Percentiles rank a stretch among this genome's conserved stretches.
These are phyloP conservation scores for Eulimnadia texana DNA, from an alignment of 1,140 invertebrate genomes.

Conservation along the genomic window DNA sequence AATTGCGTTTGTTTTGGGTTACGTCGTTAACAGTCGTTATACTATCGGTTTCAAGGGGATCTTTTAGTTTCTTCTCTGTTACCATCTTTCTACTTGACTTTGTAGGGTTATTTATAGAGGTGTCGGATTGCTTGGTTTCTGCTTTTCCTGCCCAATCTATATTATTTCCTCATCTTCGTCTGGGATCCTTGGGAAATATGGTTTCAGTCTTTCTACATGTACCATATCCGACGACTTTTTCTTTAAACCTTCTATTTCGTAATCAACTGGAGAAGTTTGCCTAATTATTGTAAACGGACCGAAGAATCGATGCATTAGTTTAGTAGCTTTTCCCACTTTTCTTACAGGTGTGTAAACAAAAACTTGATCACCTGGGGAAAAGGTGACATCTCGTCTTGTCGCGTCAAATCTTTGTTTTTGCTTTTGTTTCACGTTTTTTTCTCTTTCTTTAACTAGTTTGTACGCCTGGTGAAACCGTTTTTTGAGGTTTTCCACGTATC, in stretches of 20 bases:
- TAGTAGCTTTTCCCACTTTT: slow-evolving; percentile 10
- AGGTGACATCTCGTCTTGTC: background rate
- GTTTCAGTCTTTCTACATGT: background rate
- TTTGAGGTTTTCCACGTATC: background rate
- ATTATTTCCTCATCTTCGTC: background rate
- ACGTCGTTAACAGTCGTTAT: too few species aligned
- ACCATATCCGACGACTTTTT: background rate
- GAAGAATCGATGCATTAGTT: slow-evolving; percentile 13
- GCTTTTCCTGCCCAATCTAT: background rate
- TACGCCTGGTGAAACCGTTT: background rate
- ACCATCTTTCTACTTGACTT: too few species aligned
- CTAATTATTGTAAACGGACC: slow-evolving; percentile 13
- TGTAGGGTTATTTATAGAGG: too few species aligned
- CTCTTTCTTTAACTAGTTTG: background rate
- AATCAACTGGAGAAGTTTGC: slow-evolving; percentile 2
- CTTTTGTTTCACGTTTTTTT: background rate
- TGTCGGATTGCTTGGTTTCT: too few species aligned
- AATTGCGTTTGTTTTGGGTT: too few species aligned
- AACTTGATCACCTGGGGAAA: slow-evolving; percentile 12
- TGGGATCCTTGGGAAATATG: background rate
- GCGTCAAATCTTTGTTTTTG: slow-evolving; percentile 3
- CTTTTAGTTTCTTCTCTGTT: too few species aligned
- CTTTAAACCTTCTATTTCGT: background rate
- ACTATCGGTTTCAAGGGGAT: too few species aligned
- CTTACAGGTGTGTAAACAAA: slow-evolving; percentile 13